A percentile compares a stretch with the other conserved stretches of the same genome.
Conservation (phyloP, 53 echinoderm and acorn worm genomes). For the Luidia sarsii region DNA sequence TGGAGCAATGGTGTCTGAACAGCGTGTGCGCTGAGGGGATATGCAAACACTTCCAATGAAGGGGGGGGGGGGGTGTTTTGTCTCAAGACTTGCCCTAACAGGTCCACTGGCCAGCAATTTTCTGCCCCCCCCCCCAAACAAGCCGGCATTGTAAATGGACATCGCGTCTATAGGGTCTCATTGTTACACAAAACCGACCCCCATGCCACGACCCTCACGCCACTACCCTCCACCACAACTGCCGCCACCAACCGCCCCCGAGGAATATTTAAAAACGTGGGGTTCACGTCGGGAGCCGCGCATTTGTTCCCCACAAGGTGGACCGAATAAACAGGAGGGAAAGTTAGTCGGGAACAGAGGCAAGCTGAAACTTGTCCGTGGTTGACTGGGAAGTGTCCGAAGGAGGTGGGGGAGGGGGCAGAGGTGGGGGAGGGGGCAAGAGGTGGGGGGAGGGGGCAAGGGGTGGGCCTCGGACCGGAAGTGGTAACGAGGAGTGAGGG, state of each 20-base stretch:
- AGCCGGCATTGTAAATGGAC: background rate
- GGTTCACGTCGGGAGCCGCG: too few relatives aligned
- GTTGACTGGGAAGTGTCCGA: too few relatives aligned
- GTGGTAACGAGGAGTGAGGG: background rate
- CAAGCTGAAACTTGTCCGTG: constrained; percentile 33
- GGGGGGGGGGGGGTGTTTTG: constrained; percentile 2
- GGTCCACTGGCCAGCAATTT: background rate
- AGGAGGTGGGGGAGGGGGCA: too few relatives aligned
- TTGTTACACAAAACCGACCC: too few relatives aligned
- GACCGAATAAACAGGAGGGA: constrained; percentile 24
- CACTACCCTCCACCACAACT: too few relatives aligned
- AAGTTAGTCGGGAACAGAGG: background rate
- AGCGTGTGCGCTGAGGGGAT: too few relatives aligned
- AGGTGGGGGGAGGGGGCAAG: too few relatives aligned
- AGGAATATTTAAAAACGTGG: constrained; percentile 24
- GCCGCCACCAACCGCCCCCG: too few relatives aligned
- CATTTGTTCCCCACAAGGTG: too few relatives aligned
- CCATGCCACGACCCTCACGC: too few relatives aligned
- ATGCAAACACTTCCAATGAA: background rate
- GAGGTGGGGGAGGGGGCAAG: too few relatives aligned
- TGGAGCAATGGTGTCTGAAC: too few relatives aligned
- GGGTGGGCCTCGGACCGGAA: constrained; percentile 29
- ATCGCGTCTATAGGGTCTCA: constrained; percentile 4
- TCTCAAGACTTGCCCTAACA: constrained; percentile 41
- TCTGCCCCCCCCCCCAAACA: constrained; percentile 1